phyloP scores from a whole-genome alignment of 2,113 vertebrate species.

The Bufo gargarizans region DNA sequence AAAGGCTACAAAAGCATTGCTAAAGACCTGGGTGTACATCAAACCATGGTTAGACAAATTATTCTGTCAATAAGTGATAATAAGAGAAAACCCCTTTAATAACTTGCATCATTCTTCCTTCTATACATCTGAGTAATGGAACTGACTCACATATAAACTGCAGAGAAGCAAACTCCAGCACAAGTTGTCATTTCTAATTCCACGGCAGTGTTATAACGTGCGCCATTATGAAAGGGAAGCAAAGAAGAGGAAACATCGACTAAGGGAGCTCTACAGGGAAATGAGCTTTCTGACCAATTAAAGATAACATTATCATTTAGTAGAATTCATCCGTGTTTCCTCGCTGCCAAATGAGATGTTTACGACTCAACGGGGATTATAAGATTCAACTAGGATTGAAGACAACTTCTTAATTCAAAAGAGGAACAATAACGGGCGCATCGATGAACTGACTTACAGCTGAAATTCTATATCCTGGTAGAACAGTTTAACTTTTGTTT shows the following conservation, averaged over 20 bases:
- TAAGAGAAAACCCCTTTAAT: background rate
- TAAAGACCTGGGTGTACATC: too few relatives aligned
- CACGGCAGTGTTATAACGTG: background rate
- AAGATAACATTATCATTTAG: slow-evolving; percentile 44
- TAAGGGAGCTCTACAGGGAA: slow-evolving; percentile 23
- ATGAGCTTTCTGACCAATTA: slow-evolving; percentile 49
- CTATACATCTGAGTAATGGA: background rate
- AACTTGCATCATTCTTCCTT: background rate
- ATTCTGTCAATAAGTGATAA: too few relatives aligned
- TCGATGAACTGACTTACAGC: background rate
- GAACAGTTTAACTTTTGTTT: background rate
- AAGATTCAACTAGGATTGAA: slow-evolving; percentile 27
- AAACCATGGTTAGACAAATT: too few relatives aligned
- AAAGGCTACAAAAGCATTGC: too few relatives aligned
- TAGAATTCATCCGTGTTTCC: slow-evolving; percentile 27
- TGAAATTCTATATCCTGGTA: background rate
- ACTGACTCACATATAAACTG: background rate
- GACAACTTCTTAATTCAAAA: slow-evolving; percentile 24
- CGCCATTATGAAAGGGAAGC: background rate
- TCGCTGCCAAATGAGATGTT: slow-evolving; percentile 35
- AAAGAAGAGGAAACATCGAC: slow-evolving; percentile 14
- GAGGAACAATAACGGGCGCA: background rate
- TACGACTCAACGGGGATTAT: slow-evolving; percentile 40
- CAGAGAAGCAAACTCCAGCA: background rate
- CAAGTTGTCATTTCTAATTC: slow-evolving; percentile 5